Percentiles rank a stretch among this genome's conserved stretches.
phyloP scores from a whole-genome alignment of 2,113 vertebrate genomes.

The Periophthalmus modestus region DNA sequence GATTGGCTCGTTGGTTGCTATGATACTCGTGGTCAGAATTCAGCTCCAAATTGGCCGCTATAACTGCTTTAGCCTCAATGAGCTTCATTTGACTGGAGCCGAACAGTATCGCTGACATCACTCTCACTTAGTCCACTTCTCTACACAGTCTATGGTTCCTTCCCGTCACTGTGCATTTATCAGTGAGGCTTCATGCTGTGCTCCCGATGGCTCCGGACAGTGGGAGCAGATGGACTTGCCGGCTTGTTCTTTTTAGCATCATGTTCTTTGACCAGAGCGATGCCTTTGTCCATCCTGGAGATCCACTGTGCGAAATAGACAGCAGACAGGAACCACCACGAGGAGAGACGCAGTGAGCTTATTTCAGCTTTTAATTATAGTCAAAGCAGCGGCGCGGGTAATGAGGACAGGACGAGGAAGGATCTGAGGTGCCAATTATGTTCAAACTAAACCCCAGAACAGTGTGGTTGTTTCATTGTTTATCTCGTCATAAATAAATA shows the following conservation, averaged over 20 bases:
- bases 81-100: too few species aligned
- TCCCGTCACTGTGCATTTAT: not conserved
- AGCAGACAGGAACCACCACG: constrained; percentile 31
- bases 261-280: constrained; percentile 41
- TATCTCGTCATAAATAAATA: not conserved
- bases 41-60: too few species aligned
- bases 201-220: constrained; percentile 13
- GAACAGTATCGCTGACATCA: too few species aligned
- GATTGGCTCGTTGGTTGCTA: too few species aligned
- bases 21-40: too few species aligned
- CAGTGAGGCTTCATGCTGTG: constrained; percentile 19
- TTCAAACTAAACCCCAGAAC: not conserved
- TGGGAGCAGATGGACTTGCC: constrained; percentile 33
- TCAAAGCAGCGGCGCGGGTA: constrained; percentile 33
- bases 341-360: constrained; percentile 42
- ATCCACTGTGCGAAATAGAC: constrained; percentile 25
- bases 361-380: constrained; percentile 56
- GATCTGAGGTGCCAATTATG: not conserved
- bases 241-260: constrained; percentile 38
- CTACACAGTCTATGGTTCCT: too few species aligned
- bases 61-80: too few species aligned
- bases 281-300: constrained; percentile 28
- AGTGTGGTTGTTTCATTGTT: constrained; percentile 3
- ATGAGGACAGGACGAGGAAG: constrained; percentile 27
- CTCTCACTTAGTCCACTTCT: too few species aligned